Conservation (phyloP, 2,113 vertebrate species). For the Centropus bengalensis region DNA sequence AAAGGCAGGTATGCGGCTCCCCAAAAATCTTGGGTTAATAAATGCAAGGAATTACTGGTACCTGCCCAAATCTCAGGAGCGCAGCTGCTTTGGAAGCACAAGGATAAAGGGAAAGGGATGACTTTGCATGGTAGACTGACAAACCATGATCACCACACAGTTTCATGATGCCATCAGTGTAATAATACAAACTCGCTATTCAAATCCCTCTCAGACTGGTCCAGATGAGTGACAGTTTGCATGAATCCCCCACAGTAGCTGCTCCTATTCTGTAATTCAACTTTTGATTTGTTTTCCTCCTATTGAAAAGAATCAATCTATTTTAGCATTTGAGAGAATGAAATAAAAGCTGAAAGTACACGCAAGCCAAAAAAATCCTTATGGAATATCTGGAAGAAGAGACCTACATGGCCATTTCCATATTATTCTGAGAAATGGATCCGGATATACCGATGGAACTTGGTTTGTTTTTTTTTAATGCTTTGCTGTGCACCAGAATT, state of each 20-base stretch:
- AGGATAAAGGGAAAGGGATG: background rate
- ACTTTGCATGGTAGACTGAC: rapidly evolving
- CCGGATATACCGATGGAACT: background rate
- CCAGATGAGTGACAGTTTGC: background rate
- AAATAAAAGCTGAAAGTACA: background rate
- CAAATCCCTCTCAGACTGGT: background rate
- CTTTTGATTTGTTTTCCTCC: background rate
- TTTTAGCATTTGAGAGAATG: background rate
- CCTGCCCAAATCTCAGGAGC: background rate
- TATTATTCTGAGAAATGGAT: background rate
- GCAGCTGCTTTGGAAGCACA: background rate
- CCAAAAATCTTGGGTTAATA: background rate
- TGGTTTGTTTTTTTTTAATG: background rate
- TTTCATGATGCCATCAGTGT: background rate
- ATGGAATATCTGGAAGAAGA: background rate
- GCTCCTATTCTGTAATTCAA: background rate
- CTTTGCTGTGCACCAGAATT: background rate
- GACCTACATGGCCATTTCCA: background rate
- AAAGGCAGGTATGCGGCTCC: background rate
- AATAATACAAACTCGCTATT: background rate
- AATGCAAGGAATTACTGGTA: background rate
- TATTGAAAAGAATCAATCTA: background rate
- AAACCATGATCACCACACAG: background rate
- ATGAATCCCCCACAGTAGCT: background rate
- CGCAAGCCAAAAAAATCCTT: background rate